phyloP scores from a whole-genome alignment of 23 tunicate species.

The Phallusia fumigata region DNA sequence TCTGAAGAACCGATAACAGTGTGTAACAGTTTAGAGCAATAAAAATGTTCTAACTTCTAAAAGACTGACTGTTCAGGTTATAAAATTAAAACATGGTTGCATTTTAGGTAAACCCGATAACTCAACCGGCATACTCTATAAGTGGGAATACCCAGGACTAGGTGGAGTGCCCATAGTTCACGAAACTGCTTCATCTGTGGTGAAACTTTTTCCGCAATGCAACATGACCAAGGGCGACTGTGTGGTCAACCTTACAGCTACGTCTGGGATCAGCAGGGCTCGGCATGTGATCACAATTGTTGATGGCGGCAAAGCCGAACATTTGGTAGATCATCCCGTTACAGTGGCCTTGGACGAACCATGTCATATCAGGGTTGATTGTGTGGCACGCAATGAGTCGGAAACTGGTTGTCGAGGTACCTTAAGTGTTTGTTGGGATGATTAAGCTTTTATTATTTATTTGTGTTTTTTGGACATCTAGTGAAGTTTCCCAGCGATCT shows the following conservation, averaged over 20 bases:
- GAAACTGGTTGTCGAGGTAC: constrained; percentile 8
- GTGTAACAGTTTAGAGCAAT: no score
- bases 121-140: constrained; percentile 18
- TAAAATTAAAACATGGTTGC: not conserved
- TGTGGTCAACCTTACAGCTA: constrained; percentile 10
- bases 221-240: not conserved
- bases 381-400: not conserved
- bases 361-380: not conserved
- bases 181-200: constrained; percentile 25
- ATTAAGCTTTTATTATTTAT: not conserved
- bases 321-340: not conserved
- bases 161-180: not conserved
- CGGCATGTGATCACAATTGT: not conserved
- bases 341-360: not conserved
- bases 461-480: no score
- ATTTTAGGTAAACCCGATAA: constrained; percentile 19
- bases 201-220: constrained; percentile 25
- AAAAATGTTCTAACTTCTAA: not conserved
- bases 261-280: constrained; percentile 13
- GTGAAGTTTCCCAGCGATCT: not conserved
- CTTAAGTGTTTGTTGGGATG: not conserved
- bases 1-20: not conserved
- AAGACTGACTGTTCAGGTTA: not conserved
- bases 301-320: not conserved
- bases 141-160: constrained; percentile 30